Evolutionary conservation across 2,888 invertebrate species (phyloP), one percentile per base, ranked within the genome.

Genomic region (Ophion ellenae): DNA sequence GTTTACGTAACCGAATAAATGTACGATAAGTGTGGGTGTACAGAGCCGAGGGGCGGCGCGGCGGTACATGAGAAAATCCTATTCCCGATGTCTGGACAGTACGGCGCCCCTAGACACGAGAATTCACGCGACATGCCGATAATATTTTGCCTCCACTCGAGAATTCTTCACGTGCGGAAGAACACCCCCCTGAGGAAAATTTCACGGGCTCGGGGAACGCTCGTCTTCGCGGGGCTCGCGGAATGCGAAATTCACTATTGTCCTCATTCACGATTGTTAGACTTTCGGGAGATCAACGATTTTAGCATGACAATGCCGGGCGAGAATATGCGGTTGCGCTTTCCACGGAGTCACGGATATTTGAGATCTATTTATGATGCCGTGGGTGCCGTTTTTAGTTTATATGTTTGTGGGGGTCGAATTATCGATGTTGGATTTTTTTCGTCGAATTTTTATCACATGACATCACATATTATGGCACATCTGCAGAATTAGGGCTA

Each of bases 251-350:
- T 86, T 89, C 90, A 88, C 92, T 90, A 93, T 93, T 92, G 93
- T 92, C 89, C 89, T 86, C 90, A 89, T 89, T 90, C 89, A 14
- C 92, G 91, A 93, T 94, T 94, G 93, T 94, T 53, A 53, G 92
- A 92, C 91, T 82, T 80, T 67, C 75, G 61, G 71, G 82, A 80
- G 83, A 84, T 84, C 79, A 84, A 84, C 78, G 77, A 71, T 91
- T 91, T 93, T 93, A 93, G 92, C 94, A 93, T 93, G 92, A 94
- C 93, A 94, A 94, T 88, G 78, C 17, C 77, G 61, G 67, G 71
- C 61, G 24, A 80, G 85, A 77, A 76, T 82, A 79, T 69, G 47
- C 61, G 70, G 47, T 78, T 64, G 64, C 67, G 78, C 66, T 81
- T 78, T 67, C 74, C 70, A 47, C 47, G 3, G 20, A 17, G 71